These are phyloP conservation scores for Zygaena filipendulae DNA, from an alignment of 2,888 invertebrate species.

Conservation along the genomic window DNA sequence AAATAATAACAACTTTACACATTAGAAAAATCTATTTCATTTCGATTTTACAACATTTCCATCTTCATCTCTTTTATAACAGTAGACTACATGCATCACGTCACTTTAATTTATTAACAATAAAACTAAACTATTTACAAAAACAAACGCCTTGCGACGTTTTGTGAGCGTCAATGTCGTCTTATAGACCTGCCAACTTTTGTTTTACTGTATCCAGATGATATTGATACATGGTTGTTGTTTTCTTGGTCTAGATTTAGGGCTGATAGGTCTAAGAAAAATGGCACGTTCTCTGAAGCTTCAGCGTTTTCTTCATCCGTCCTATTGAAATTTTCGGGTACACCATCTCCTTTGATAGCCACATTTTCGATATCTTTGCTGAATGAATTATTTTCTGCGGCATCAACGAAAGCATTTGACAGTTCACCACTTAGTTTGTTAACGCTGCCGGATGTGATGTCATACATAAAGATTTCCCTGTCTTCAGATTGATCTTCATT, in stretches of 20 bases:
- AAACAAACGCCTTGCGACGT: slow-evolving; percentile 28
- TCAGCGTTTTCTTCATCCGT: slow-evolving; percentile 34
- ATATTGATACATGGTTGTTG: slow-evolving; percentile 52
- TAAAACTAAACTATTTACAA: slow-evolving; percentile 63
- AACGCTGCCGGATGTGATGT: slow-evolving; percentile 77
- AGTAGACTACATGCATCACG: slow-evolving; percentile 46
- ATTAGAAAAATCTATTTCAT: too few relatives aligned
- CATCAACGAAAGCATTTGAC: slow-evolving; percentile 86
- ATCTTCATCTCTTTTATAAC: too few relatives aligned
- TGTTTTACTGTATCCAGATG: slow-evolving; percentile 64
- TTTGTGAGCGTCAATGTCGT: slow-evolving; percentile 36
- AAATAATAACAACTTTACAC: too few relatives aligned
- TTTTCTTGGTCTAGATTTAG: slow-evolving; percentile 44
- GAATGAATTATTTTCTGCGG: slow-evolving; percentile 85
- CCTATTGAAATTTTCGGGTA: slow-evolving; percentile 45
- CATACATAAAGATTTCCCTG: slow-evolving; percentile 90
- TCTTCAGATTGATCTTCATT: slow-evolving; percentile 56
- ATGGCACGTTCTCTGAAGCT: slow-evolving; percentile 63
- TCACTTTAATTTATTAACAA: slow-evolving; percentile 61
- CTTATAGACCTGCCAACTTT: slow-evolving; percentile 57
- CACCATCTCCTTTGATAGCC: slow-evolving; percentile 61
- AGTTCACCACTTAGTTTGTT: slow-evolving; percentile 84
- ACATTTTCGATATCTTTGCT: slow-evolving; percentile 72
- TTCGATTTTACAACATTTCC: too few relatives aligned
- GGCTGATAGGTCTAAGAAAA: slow-evolving; percentile 58